Conservation (phyloP, 2,888 invertebrate species). For the Pseudolycoriella hygida region DNA sequence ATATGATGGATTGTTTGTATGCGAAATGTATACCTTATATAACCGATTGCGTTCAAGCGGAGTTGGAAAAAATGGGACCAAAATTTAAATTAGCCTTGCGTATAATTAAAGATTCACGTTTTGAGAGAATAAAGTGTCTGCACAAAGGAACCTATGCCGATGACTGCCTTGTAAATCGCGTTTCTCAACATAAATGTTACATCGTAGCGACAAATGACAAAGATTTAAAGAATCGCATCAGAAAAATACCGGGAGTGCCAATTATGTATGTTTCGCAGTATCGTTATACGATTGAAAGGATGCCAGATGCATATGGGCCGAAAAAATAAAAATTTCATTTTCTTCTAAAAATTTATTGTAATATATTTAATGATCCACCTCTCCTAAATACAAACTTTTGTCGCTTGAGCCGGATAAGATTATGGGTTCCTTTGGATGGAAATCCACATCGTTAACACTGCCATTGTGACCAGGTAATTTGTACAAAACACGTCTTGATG, state of each 20-base stretch:
- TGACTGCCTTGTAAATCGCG: constrained; percentile 90
- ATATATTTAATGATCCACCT: constrained; percentile 47
- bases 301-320: constrained; percentile 93
- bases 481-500: constrained; percentile 76
- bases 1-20: constrained; percentile 98
- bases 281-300: constrained; percentile 88
- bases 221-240: constrained; percentile 83
- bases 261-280: constrained; percentile 94
- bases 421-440: constrained; percentile 87
- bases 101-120: constrained; percentile 86
- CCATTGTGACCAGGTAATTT: constrained; percentile 97
- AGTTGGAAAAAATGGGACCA: constrained; percentile 89
- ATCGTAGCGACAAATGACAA: constrained; percentile 99
- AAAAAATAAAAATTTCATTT: neutral
- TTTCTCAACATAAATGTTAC: constrained; percentile 97
- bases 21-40: constrained; percentile 97
- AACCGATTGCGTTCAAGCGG: constrained; percentile 94
- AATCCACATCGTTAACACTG: constrained; percentile 89
- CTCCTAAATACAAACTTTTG: constrained; percentile 88
- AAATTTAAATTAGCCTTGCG: constrained; percentile 89
- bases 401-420: constrained; percentile 89
- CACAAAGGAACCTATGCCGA: constrained; percentile 99
- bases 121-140: constrained; percentile 80
- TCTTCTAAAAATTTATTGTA: neutral
- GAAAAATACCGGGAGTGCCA: constrained; percentile 97